These are phyloP conservation scores for Amphiura filiformis DNA, from an alignment of 35 echinoderm and acorn worm genomes.

Conservation along the genomic window DNA sequence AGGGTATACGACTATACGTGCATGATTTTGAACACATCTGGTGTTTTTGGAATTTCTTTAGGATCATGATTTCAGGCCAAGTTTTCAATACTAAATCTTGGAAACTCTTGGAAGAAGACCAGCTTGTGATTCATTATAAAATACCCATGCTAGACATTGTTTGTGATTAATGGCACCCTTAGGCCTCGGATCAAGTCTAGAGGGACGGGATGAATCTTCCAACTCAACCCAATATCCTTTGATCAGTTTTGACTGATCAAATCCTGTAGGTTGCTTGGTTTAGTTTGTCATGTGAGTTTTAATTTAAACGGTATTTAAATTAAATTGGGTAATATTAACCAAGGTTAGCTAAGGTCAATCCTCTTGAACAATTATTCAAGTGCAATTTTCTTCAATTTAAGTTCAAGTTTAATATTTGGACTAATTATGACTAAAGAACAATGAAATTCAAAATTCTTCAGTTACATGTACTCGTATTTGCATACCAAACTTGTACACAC, in stretches of 20 bases:
- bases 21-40: too few species aligned
- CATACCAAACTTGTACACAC: too few species aligned
- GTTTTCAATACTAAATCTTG: too few species aligned
- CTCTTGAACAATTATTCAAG: neutral
- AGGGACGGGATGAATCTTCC: neutral
- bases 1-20: too few species aligned
- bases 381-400: neutral
- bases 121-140: too few species aligned
- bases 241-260: neutral
- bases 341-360: neutral
- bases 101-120: too few species aligned
- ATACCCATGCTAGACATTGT: too few species aligned
- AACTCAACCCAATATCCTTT: neutral
- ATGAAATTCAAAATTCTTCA: too few species aligned
- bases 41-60: too few species aligned
- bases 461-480: too few species aligned
- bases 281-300: neutral
- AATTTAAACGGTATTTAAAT: neutral
- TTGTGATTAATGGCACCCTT: neutral
- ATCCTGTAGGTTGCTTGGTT: neutral
- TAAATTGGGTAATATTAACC: neutral
- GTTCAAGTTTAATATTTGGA: neutral
- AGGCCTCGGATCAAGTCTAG: neutral
- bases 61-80: too few species aligned
- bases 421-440: too few species aligned